A percentile compares a stretch with the other conserved stretches of the same genome.
These are phyloP conservation scores for Trogon melanurus DNA, from an alignment of 2,113 vertebrate genomes.

Conservation along the genomic window DNA sequence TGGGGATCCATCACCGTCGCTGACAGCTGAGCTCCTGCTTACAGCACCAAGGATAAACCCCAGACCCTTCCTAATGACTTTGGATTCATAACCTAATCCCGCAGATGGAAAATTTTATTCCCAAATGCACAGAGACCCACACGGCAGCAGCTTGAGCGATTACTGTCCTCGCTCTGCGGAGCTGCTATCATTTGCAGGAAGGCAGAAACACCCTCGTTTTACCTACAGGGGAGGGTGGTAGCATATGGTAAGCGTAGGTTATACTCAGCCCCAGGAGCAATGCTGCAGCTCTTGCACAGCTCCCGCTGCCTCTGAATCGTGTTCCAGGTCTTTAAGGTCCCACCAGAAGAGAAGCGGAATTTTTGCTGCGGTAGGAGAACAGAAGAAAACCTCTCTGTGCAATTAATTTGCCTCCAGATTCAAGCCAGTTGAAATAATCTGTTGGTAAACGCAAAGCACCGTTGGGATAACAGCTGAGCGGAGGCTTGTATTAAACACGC, in stretches of 20 bases:
- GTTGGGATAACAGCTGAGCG: background rate
- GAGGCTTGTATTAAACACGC: slow-evolving; percentile 28
- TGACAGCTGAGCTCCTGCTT: background rate
- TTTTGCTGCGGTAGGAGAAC: background rate
- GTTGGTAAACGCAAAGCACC: background rate
- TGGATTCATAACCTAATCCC: background rate
- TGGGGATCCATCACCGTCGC: background rate
- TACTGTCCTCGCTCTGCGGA: background rate
- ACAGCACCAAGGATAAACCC: background rate
- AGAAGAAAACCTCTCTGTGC: background rate
- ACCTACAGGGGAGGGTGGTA: background rate
- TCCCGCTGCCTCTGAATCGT: rapidly evolving
- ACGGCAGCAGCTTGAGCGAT: background rate
- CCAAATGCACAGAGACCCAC: background rate
- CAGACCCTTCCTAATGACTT: background rate
- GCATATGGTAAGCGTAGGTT: background rate
- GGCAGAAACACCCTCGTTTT: background rate
- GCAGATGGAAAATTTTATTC: slow-evolving; percentile 10
- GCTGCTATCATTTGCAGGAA: background rate
- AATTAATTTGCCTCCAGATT: background rate
- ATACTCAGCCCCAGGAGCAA: background rate
- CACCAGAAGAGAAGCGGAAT: background rate
- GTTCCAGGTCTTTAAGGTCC: rapidly evolving
- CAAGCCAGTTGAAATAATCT: slow-evolving; percentile 33
- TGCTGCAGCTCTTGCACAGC: background rate